Conservation (phyloP, 2,888 invertebrate species). For the Conomelus anceps region DNA sequence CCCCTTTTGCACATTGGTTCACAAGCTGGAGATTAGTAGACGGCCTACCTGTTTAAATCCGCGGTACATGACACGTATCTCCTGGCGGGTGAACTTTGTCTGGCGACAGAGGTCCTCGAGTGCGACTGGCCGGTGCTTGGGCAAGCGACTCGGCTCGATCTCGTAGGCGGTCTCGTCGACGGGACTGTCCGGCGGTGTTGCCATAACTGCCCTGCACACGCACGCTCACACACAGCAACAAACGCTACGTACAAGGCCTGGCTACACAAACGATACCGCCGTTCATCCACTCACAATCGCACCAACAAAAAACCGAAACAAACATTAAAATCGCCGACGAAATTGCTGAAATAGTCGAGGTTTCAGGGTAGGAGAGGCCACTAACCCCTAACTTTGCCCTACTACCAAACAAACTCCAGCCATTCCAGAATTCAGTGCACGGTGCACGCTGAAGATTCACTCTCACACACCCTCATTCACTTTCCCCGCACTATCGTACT, state of each 20-base stretch:
- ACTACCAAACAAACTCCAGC: background rate
- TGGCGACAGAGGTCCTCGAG: conserved; percentile 85
- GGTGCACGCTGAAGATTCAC: background rate
- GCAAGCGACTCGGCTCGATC: conserved; percentile 69
- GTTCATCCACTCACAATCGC: background rate
- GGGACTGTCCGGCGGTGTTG: conserved; percentile 79
- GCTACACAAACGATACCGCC: background rate
- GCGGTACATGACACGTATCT: conserved; percentile 94
- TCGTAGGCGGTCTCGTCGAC: conserved; percentile 82
- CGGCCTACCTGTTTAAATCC: conserved; percentile 96
- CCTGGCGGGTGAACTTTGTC: conserved; percentile 91
- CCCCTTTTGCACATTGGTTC: too few species aligned
- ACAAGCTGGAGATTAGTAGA: conserved; percentile 35
- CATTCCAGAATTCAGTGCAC: background rate
- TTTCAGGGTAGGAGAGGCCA: too few species aligned
- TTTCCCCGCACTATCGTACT: background rate
- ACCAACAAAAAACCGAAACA: background rate
- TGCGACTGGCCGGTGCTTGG: conserved; percentile 77
- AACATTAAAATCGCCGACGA: background rate
- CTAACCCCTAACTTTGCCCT: background rate
- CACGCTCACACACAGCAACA: conserved; percentile 16
- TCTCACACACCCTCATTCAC: background rate
- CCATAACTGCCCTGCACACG: conserved; percentile 55
- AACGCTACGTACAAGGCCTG: background rate
- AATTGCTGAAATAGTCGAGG: background rate